Evolutionary conservation across 2,113 vertebrate species (phyloP).

Genomic region (Larimichthys polyactis): DNA sequence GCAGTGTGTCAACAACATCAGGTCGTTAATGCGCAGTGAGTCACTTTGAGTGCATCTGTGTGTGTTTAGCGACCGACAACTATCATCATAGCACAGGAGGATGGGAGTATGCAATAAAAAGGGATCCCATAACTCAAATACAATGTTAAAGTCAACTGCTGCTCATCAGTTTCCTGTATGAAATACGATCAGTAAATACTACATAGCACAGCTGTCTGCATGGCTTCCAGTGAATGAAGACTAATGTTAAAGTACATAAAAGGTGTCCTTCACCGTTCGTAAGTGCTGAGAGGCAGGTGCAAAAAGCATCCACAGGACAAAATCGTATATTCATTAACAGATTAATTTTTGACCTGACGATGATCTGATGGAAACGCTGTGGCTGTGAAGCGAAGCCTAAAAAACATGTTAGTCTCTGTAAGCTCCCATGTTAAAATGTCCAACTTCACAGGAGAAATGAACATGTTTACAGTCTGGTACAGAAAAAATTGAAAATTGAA

Average conservation of each 20-base stretch:
- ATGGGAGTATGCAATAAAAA: not conserved
- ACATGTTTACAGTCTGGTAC: too few relatives aligned
- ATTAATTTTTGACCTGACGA: not conserved
- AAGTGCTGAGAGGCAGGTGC: not conserved
- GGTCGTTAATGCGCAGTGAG: not conserved
- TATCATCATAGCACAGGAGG: conserved; percentile 1
- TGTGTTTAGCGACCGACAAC: not conserved
- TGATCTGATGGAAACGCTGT: not conserved
- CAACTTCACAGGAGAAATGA: too few relatives aligned
- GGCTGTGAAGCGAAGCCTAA: too few relatives aligned
- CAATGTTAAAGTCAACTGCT: not conserved
- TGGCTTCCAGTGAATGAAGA: not conserved
- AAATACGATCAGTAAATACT: conserved; percentile 1
- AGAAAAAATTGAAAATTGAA: too few relatives aligned
- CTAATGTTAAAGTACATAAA: not conserved
- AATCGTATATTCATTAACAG: not conserved
- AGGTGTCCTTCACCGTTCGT: not conserved
- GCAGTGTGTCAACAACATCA: conserved; percentile 10
- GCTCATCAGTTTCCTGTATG: not conserved
- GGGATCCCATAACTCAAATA: not conserved
- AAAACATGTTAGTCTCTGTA: too few relatives aligned
- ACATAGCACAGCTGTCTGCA: not conserved
- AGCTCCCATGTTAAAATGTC: too few relatives aligned
- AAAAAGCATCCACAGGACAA: not conserved
- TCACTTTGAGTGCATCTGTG: conserved; percentile 22